A percentile compares a stretch with the other conserved stretches of the same genome.
Evolutionary conservation across 37 sponge, comb jelly and placozoan genomes (phyloP).

Genomic region (Trichoplax adhaerens): DNA sequence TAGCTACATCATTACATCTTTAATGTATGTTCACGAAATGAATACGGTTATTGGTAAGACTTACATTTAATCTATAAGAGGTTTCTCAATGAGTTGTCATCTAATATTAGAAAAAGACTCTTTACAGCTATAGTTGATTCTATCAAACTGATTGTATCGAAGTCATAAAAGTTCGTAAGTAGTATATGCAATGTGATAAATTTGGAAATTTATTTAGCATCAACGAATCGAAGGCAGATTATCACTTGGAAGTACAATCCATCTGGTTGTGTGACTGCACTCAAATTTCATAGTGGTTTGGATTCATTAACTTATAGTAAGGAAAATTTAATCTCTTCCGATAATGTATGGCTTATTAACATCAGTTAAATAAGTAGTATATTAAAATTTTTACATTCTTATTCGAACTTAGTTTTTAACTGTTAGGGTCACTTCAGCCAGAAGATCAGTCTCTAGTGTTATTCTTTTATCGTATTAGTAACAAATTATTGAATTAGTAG

Average conservation of each 20-base stretch:
- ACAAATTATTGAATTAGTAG: too few relatives aligned
- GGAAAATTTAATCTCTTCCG: not conserved
- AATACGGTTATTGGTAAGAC: slow-evolving; percentile 48
- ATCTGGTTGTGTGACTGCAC: not conserved
- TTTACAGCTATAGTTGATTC: not conserved
- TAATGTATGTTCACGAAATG: slow-evolving; percentile 29
- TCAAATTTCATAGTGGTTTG: not conserved
- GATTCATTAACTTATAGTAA: slow-evolving; percentile 34
- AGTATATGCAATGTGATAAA: not conserved
- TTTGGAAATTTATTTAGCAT: not conserved
- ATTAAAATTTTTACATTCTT: too few relatives aligned
- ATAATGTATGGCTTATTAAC: too few relatives aligned
- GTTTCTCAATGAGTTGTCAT: slow-evolving; percentile 19
- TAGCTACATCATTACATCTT: not conserved
- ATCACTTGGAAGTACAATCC: slow-evolving; percentile 4
- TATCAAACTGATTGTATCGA: not conserved
- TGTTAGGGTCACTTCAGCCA: too few relatives aligned
- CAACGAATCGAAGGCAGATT: slow-evolving; percentile 4
- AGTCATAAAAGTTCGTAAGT: not conserved
- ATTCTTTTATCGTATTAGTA: too few relatives aligned
- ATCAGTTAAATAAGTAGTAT: too few relatives aligned
- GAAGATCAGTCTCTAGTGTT: too few relatives aligned
- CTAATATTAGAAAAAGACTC: not conserved
- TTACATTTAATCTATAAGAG: slow-evolving; percentile 27
- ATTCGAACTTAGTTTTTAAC: too few relatives aligned